Conservation (phyloP, 1,140 invertebrate genomes). For the Halesus radiatus region DNA sequence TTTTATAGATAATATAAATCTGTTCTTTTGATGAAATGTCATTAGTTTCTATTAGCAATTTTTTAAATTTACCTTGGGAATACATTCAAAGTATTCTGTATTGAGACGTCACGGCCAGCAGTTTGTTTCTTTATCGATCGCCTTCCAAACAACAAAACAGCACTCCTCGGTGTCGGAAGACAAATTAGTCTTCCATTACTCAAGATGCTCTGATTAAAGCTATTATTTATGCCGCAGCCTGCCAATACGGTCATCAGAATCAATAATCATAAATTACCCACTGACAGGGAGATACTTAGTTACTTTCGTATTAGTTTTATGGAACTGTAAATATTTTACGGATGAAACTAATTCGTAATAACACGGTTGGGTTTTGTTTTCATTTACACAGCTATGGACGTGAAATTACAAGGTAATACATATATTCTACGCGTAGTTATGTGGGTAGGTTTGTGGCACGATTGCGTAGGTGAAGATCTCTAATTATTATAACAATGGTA, state of each 20-base stretch:
- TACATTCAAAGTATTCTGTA: not conserved
- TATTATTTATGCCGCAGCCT: slow-evolving; percentile 11
- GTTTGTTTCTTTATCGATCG: not conserved
- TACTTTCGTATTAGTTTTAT: not conserved
- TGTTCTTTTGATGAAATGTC: too few species aligned
- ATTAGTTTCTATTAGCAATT: too few species aligned
- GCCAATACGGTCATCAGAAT: not conserved
- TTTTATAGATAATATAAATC: too few species aligned
- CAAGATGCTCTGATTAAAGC: slow-evolving; percentile 18
- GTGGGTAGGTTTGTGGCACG: too few species aligned
- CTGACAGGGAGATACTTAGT: not conserved
- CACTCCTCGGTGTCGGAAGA: not conserved
- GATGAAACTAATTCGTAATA: not conserved
- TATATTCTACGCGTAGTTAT: too few species aligned
- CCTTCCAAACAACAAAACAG: not conserved
- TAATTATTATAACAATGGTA: too few species aligned
- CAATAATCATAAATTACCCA: slow-evolving; percentile 21
- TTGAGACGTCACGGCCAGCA: slow-evolving; percentile 12
- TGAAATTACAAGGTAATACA: too few species aligned
- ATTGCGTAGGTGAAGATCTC: too few species aligned
- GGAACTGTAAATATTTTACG: not conserved
- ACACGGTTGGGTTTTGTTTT: too few species aligned
- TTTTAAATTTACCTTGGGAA: too few species aligned
- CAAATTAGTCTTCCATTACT: slow-evolving; percentile 19
- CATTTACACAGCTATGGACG: too few species aligned